phyloP scores from a whole-genome alignment of 2,888 invertebrate genomes.

The Mesorhabditis belari region DNA sequence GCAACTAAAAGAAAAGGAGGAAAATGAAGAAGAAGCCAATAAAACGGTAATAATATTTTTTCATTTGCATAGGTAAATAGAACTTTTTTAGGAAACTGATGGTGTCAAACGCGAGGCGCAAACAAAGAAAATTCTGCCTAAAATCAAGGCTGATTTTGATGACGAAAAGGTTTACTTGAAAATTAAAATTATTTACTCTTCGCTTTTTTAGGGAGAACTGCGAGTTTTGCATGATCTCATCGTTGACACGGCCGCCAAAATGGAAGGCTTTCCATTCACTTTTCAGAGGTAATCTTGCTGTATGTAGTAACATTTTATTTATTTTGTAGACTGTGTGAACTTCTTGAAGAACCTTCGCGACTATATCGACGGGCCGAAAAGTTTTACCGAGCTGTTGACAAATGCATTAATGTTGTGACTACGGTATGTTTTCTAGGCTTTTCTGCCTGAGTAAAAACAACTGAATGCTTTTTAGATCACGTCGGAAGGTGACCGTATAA shows the following conservation, averaged over 20 bases:
- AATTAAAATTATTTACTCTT: constrained; percentile 2
- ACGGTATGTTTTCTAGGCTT: constrained; percentile 13
- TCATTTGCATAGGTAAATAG: not conserved
- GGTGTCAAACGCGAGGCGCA: not conserved
- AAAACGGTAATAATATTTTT: constrained; percentile 10
- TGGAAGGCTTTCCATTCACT: not conserved
- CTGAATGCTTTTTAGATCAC: not conserved
- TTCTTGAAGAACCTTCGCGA: constrained; percentile 79
- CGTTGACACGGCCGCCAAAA: not conserved
- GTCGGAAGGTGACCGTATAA: constrained; percentile 3
- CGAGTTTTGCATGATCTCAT: not conserved
- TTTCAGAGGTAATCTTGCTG: not conserved
- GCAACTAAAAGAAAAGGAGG: constrained; percentile 1
- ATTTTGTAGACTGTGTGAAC: constrained; percentile 73
- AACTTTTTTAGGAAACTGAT: not conserved
- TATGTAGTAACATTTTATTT: too few relatives aligned
- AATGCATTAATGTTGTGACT: constrained; percentile 56
- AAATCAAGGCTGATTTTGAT: not conserved
- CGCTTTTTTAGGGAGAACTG: not conserved
- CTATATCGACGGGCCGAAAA: constrained; percentile 93
- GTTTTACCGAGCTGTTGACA: constrained; percentile 91
- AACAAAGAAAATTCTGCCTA: not conserved
- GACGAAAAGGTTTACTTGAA: not conserved
- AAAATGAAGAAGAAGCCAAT: constrained; percentile 3
- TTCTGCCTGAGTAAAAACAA: too few relatives aligned